These are phyloP conservation scores for Listronotus bonariensis DNA, from an alignment of 1,140 invertebrate species.

Conservation along the genomic window DNA sequence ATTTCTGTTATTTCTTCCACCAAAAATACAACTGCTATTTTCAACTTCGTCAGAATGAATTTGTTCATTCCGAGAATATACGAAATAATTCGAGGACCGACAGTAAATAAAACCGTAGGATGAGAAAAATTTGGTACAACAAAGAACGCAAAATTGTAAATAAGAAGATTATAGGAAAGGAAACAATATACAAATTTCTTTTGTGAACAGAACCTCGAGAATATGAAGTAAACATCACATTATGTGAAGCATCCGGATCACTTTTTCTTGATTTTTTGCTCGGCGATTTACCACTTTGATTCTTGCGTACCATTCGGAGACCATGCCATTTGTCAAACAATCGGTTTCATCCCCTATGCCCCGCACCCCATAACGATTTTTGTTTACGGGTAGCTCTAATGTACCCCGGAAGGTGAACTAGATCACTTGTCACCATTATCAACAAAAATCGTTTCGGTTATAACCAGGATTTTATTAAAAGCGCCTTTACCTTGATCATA, in stretches of 20 bases:
- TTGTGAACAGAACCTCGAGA: constrained; percentile 73
- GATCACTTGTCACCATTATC: too few relatives aligned
- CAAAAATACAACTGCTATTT: constrained; percentile 46
- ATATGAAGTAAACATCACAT: constrained; percentile 52
- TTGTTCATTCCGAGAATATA: constrained; percentile 58
- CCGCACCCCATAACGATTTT: too few relatives aligned
- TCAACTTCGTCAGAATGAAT: constrained; percentile 60
- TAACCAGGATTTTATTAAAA: too few relatives aligned
- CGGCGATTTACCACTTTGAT: constrained; percentile 54
- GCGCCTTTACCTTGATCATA: too few relatives aligned
- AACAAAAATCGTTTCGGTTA: too few relatives aligned
- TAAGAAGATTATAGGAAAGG: constrained; percentile 81
- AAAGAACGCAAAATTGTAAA: constrained; percentile 80
- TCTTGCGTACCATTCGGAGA: constrained; percentile 55
- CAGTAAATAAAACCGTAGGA: constrained; percentile 83
- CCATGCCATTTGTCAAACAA: constrained; percentile 32
- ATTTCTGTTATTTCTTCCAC: constrained; percentile 61
- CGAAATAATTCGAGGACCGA: constrained; percentile 70
- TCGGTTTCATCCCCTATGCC: background rate
- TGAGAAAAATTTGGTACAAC: constrained; percentile 82
- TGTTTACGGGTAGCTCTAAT: too few relatives aligned
- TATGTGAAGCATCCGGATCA: constrained; percentile 47
- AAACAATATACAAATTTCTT: constrained; percentile 82
- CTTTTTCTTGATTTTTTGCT: constrained; percentile 55
- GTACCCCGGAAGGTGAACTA: too few relatives aligned